phyloP scores from a whole-genome alignment of 2,797 vertebrate genomes.

The Ciconia nigra region DNA sequence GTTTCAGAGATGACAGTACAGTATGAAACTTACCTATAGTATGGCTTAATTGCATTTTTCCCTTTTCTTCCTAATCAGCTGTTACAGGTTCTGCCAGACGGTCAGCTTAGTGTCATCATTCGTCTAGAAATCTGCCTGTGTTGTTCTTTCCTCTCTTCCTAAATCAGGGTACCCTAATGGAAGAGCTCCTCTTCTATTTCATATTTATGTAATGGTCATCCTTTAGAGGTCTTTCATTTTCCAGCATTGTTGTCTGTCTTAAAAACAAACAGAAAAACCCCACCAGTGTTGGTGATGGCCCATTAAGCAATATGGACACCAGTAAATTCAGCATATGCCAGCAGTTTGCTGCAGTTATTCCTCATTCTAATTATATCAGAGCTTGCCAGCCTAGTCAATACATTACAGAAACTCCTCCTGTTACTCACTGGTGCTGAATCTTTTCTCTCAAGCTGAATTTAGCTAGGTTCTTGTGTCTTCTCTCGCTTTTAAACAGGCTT shows the following conservation, averaged over 20 bases:
- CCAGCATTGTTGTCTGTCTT: neutral
- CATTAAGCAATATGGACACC: neutral
- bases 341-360: neutral
- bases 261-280: neutral
- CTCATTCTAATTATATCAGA: neutral
- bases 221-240: neutral
- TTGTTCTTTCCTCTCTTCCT: neutral
- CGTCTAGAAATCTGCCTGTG: neutral
- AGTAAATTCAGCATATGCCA: neutral
- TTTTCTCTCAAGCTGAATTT: neutral
- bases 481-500: neutral
- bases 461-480: neutral
- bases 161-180: neutral
- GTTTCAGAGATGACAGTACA: neutral
- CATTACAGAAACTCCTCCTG: neutral
- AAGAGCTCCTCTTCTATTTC: neutral
- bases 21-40: neutral
- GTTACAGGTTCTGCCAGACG: neutral
- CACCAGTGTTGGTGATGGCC: neutral
- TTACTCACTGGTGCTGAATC: neutral
- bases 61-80: neutral
- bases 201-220: rapidly evolving
- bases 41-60: neutral
- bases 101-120: neutral
- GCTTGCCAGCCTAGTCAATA: neutral